Base-by-base conservation (phyloP, 2,797 vertebrate genomes). In the Lepus townsendii region DNA sequence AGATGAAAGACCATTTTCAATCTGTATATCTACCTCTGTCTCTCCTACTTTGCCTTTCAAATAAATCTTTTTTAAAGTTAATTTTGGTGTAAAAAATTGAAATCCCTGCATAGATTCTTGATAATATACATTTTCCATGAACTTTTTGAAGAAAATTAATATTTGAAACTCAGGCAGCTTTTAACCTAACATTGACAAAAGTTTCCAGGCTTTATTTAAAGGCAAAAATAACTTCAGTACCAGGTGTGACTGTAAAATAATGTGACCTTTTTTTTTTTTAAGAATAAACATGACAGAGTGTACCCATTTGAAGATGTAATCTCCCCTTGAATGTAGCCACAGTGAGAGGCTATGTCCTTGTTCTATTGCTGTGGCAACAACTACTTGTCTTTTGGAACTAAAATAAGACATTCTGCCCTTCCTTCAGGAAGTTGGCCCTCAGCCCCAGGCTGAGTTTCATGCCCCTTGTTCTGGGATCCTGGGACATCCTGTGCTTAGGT, bases 161-260 rank as follows among this genome's bases (percentile, higher is more conserved):
- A 68, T 42, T 80, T 85, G 77, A 85, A 82, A 77, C 83, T 42
- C 19, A 83, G 27, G 26, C 73, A 88, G 16, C 69, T 91, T 91
- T 85, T 66, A 76, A 85, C 80, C 54, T 30, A 65, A 27, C 20
- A 32, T 88, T 27, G 32, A 27, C 62, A 82, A 30, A 42, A 65
- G 3, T 83, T 91, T 68, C 77, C 77, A 90, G 83, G 50, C 82
- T 89, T 83, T 65, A 30, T 79, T 88, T 79, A 88, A 95, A 83
- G 66, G n/a, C 38, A 89, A 86, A 93, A 85, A 69, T 38, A 84
- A 50, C 52, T 88, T 79, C 32, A 91, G 50, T 76, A 88, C 26
- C 35, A 69, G 5, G 7, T 75, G 3, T 84, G 62, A 84, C 60
- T 72, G 38, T 79, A 79, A 90, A 96, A 94, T 86, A 35, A 65